Conservation (phyloP, 2,113 vertebrate species). For the Amphiprion percula region DNA sequence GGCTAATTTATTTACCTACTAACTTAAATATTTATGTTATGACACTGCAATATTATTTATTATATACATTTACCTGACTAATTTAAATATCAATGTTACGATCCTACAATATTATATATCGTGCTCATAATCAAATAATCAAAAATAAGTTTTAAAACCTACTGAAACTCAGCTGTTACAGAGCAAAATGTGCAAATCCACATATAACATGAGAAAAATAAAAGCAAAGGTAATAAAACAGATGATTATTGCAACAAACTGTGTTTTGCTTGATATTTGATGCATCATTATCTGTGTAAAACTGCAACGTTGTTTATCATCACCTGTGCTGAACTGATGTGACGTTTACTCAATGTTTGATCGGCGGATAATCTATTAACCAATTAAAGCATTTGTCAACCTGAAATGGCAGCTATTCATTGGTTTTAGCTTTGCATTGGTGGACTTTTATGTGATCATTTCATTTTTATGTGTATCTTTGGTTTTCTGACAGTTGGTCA, state of each 20-base stretch:
- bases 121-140: not conserved
- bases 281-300: not conserved
- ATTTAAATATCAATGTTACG: too few relatives aligned
- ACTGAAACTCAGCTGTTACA: not conserved
- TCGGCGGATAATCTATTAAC: too few relatives aligned
- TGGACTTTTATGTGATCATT: too few relatives aligned
- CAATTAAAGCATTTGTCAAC: fast-evolving
- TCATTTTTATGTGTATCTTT: too few relatives aligned
- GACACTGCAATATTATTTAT: too few relatives aligned
- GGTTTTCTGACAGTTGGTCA: too few relatives aligned
- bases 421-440: not conserved
- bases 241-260: not conserved
- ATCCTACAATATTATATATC: too few relatives aligned
- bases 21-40: too few relatives aligned
- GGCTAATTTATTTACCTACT: too few relatives aligned
- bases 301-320: not conserved
- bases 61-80: too few relatives aligned
- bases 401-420: not conserved
- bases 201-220: not conserved
- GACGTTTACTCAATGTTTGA: not conserved
- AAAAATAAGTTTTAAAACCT: not conserved
- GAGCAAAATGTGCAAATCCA: not conserved
- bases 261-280: not conserved
- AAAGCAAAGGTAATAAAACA: not conserved
- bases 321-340: too few relatives aligned